Evolutionary conservation across 2,797 vertebrate species (phyloP), one percentile per base, ranked within the genome.

Genomic region (Darevskia mixta): DNA sequence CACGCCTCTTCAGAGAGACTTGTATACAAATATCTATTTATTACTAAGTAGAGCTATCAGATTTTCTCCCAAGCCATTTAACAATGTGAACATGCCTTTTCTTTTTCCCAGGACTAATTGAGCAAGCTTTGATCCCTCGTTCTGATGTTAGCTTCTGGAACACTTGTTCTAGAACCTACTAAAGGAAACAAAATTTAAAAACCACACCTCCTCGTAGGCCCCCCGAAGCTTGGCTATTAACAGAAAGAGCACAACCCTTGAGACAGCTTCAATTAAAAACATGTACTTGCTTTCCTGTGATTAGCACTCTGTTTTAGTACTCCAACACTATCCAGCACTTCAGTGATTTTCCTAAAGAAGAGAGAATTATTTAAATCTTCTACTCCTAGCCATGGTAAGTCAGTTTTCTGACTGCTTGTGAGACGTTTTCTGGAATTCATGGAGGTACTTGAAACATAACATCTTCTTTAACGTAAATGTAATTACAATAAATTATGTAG

Each of bases 1-100:
- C 83, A 29, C 20, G 25, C 23, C 67, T 86, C 89, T 89, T 88
- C 25, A 89, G 73, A 92, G 92, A 73, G 61, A 71, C 15, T 91
- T 61, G 73, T 76, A 27, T 85, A 87, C 85, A 91, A 80, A 90
- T 55, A 89, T 32, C 9, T 18, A 27, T 89, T 92, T 90, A 88
- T 86, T 90, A 79, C 11, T 69, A 80, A 58, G 76, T 25, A n/a
- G 0, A 0, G 20, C 82, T 91, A 84, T 2, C 80, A 75, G 49
- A 55, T 29, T 49, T 29, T 10, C 32, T 85, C 45, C 64, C 17
- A 55, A 23, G 17, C 3, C 45, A 88, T 82, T 93, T 90, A 80
- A 89, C 75, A 83, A 91, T 86, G 20, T 58, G 6, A 61, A n/a
- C 20, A 35, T 84, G 87, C 72, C 87, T 92, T 91, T 49, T 89